Percentiles rank a stretch among this genome's conserved stretches.
These are phyloP conservation scores for Phrynosoma platyrhinos DNA, from an alignment of 2,113 vertebrate species.

Conservation along the genomic window DNA sequence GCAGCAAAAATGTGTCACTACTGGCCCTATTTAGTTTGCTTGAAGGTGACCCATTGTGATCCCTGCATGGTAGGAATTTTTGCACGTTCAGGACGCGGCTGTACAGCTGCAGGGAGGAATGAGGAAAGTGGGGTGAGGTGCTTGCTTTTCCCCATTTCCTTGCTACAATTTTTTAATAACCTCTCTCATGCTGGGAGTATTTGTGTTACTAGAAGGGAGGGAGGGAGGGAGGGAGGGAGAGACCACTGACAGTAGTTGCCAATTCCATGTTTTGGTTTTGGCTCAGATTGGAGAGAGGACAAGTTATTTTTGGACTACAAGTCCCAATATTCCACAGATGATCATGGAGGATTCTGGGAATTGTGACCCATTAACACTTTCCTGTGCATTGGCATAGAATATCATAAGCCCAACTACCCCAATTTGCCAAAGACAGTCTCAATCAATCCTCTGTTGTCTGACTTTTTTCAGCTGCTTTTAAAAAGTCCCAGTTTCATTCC, in stretches of 20 bases:
- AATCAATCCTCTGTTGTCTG: too few species aligned
- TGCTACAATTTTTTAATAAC: background rate
- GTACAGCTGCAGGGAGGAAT: rapidly evolving
- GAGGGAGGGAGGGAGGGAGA: too few species aligned
- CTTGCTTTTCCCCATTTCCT: background rate
- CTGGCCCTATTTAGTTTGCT: constrained; percentile 8
- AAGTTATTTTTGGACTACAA: too few species aligned
- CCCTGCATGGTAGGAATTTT: rapidly evolving
- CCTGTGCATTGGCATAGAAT: too few species aligned
- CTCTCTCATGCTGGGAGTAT: background rate
- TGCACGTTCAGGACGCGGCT: background rate
- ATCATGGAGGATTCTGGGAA: too few species aligned
- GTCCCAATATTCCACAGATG: too few species aligned
- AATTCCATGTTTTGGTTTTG: background rate
- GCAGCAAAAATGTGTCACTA: background rate
- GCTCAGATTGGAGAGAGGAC: too few species aligned
- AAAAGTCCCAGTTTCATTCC: too few species aligned
- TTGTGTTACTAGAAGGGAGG: background rate
- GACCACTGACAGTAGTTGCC: background rate
- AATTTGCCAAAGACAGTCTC: too few species aligned
- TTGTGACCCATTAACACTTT: too few species aligned
- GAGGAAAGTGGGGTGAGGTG: background rate
- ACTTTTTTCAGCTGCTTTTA: too few species aligned
- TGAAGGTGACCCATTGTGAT: background rate
- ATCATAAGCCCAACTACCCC: too few species aligned